Evolutionary conservation across 2,113 vertebrate genomes (phyloP).

Genomic region (Corythaixoides concolor): DNA sequence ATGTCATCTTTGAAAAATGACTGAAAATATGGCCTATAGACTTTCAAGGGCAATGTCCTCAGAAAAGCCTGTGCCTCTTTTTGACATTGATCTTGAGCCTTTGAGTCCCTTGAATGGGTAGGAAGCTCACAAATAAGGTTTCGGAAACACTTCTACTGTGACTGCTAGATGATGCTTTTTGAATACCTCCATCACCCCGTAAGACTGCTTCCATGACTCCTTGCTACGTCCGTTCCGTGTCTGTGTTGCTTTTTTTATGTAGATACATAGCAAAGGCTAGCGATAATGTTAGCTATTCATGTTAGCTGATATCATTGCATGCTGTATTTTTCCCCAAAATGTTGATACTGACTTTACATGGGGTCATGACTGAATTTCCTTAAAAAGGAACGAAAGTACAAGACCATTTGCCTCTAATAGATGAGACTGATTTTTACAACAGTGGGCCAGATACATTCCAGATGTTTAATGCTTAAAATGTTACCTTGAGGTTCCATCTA

Average conservation of each 20-base stretch:
- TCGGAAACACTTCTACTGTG: neutral
- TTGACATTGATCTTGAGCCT: neutral
- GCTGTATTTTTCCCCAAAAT: neutral
- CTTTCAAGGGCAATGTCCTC: neutral
- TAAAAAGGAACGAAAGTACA: conserved; percentile 31
- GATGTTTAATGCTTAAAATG: conserved; percentile 37
- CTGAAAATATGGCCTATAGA: neutral
- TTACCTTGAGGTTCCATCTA: conserved; percentile 45
- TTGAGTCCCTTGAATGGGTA: neutral
- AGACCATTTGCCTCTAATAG: conserved; percentile 15
- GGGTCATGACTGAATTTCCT: conserved; percentile 46
- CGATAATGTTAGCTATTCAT: neutral
- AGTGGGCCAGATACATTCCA: conserved; percentile 29
- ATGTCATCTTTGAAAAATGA: neutral
- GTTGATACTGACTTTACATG: neutral
- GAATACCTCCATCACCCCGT: neutral
- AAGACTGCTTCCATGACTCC: neutral
- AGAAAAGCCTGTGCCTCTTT: neutral
- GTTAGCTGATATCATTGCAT: neutral
- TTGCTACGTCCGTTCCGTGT: fast-evolving
- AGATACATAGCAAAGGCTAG: neutral
- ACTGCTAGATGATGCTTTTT: neutral
- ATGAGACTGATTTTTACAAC: conserved; percentile 51
- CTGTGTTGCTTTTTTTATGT: neutral
- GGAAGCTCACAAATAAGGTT: neutral